These are phyloP conservation scores for Hipparchia semele DNA, from an alignment of 2,888 invertebrate species.

Conservation along the genomic window DNA sequence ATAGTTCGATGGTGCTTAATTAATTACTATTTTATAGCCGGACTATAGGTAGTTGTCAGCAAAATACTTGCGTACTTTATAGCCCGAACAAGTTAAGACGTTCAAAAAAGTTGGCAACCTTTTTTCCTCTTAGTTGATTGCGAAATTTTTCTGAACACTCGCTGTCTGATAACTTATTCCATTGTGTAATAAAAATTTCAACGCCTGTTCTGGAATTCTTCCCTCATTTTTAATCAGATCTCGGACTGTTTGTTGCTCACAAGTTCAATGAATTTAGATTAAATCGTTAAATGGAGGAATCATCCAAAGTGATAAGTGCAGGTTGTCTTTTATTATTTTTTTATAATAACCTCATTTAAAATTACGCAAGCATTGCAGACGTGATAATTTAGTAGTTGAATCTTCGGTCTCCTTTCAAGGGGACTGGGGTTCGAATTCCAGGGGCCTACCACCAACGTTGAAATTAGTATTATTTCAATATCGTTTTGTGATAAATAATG, in stretches of 20 bases:
- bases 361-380: too few species aligned
- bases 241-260: conserved; percentile 3
- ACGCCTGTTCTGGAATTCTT: conserved; percentile 3
- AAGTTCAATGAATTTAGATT: conserved; percentile 15
- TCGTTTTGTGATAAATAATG: too few species aligned
- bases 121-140: neutral
- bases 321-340: too few species aligned
- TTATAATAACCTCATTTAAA: too few species aligned
- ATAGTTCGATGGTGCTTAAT: too few species aligned
- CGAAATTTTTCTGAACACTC: conserved; percentile 1
- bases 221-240: conserved; percentile 10
- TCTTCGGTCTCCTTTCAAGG: too few species aligned
- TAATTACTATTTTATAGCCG: too few species aligned
- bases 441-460: too few species aligned
- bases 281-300: neutral
- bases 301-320: too few species aligned
- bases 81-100: neutral
- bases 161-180: conserved; percentile 1
- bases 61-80: neutral
- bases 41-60: neutral
- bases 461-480: too few species aligned
- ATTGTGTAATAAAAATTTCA: conserved; percentile 13
- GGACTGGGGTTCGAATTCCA: too few species aligned
- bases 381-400: too few species aligned
- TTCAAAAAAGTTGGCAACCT: conserved; percentile 1